These are phyloP conservation scores for Alviniconcha strummeri DNA, from an alignment of 2,888 invertebrate species.

Conservation along the genomic window DNA sequence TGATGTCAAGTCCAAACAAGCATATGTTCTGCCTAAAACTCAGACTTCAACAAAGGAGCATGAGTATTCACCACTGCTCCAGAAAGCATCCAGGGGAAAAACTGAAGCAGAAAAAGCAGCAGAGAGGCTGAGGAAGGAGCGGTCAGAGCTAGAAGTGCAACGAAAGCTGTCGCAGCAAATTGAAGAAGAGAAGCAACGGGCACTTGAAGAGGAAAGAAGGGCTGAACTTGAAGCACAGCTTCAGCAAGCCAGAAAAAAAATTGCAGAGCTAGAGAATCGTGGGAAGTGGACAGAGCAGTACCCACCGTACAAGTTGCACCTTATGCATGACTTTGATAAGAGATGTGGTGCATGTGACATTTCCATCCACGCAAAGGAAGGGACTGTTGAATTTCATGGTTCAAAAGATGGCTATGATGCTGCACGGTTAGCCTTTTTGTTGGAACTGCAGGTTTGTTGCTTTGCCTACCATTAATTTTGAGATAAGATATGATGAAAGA, in stretches of 20 bases:
- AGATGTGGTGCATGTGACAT: background rate
- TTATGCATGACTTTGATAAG: background rate
- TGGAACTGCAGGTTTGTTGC: conserved; percentile 2
- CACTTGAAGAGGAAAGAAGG: too few relatives aligned
- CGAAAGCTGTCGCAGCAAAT: too few relatives aligned
- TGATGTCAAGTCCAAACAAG: too few relatives aligned
- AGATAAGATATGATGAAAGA: too few relatives aligned
- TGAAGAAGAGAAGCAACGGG: too few relatives aligned
- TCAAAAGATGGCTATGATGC: background rate
- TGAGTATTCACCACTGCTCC: too few relatives aligned
- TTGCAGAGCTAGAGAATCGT: background rate
- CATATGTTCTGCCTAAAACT: too few relatives aligned
- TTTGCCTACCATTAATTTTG: background rate
- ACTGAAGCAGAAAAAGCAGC: background rate
- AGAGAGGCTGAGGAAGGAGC: background rate
- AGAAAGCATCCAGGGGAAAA: background rate
- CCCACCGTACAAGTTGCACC: conserved; percentile 6
- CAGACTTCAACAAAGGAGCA: too few relatives aligned
- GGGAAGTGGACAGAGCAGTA: background rate
- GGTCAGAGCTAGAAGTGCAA: too few relatives aligned
- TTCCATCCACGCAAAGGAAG: conserved; percentile 2
- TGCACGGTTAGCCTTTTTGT: background rate
- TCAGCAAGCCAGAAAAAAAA: background rate
- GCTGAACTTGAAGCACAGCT: too few relatives aligned
- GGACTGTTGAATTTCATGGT: background rate